phyloP scores from a whole-genome alignment of 2,888 invertebrate genomes.

The Sialis fuliginosa region DNA sequence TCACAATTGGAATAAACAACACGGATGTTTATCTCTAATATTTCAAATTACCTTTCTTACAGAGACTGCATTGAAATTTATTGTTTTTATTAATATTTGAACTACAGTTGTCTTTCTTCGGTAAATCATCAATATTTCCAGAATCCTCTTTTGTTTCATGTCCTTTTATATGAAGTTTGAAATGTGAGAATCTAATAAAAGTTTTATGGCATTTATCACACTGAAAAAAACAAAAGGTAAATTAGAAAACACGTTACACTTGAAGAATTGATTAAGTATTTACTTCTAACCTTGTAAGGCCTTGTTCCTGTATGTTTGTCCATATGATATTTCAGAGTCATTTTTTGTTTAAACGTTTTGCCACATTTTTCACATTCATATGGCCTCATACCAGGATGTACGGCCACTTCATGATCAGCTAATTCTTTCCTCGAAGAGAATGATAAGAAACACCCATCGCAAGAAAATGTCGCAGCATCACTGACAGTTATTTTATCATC shows the following conservation, averaged over 20 bases:
- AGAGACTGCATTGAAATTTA: not conserved
- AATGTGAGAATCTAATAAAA: not conserved
- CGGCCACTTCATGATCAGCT: not conserved
- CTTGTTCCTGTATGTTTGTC: slow-evolving; percentile 1
- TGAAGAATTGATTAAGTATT: no score
- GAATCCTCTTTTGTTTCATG: not conserved
- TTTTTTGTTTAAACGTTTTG: slow-evolving; percentile 4
- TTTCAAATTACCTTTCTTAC: not conserved
- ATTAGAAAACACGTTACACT: no score
- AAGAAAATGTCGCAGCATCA: no score
- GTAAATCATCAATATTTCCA: not conserved
- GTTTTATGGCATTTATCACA: slow-evolving; percentile 1
- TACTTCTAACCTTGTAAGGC: not conserved
- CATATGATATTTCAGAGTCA: slow-evolving; percentile 2
- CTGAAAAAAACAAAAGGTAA: no score
- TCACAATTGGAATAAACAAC: not conserved
- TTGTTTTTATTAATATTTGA: not conserved
- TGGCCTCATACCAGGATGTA: slow-evolving; percentile 3
- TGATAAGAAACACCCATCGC: not conserved
- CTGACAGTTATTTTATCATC: no score
- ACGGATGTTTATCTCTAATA: not conserved
- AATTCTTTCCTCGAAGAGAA: slow-evolving; percentile 1
- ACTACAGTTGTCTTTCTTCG: not conserved
- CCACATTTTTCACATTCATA: slow-evolving; percentile 1
- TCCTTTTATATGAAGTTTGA: not conserved